Evolutionary conservation across 2,888 invertebrate genomes (phyloP), one percentile per base, ranked within the genome.

Genomic region (Caradrina kadenii): DNA sequence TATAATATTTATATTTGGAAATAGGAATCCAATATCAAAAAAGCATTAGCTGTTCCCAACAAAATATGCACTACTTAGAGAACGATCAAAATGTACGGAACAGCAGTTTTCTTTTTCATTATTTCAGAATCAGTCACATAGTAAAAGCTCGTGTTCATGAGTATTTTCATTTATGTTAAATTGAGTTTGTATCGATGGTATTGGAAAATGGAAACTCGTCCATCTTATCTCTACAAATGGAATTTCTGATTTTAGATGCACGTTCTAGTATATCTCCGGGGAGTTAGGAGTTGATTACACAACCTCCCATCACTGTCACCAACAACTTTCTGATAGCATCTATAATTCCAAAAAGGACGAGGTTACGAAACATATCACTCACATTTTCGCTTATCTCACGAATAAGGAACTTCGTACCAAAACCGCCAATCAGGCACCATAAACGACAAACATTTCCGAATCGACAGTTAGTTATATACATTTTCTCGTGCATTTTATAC

Each of bases 381-480:
- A 45, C 1, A 60, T 69, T 26, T 26, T 2, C 10, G 60, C 11
- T 31, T 60, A 5, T n/a, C 31, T 35, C 13, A 48, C 58, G 48
- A 52, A 65, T 26, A 73, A 54, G 50, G 49, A 63, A 61, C 19
- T 60, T n/a, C 22, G 42, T 17, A 49, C 42, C 15, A 56, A 72
- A 63, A 59, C 19, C 48, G 13, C 62, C 56, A 69, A 67, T 80
- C 63, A 62, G 15, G 11, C 48, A 26, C 63, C 58, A 63, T 80
- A 74, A 68, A 69, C 45, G 50, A 64, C 60, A 55, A 53, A 52
- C 31, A 54, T 67, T 56, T 58, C 70, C 55, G 56, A 80, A 72
- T 80, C 71, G 63, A 69, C 58, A 59, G 19, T 45, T 54, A 50
- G 31, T 80, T 67, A 70, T 66, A 61, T 67, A 69, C 64, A 61